A percentile compares a stretch with the other conserved stretches of the same genome.
Conservation (phyloP, 2,888 invertebrate species). For the Melieria omissa region DNA sequence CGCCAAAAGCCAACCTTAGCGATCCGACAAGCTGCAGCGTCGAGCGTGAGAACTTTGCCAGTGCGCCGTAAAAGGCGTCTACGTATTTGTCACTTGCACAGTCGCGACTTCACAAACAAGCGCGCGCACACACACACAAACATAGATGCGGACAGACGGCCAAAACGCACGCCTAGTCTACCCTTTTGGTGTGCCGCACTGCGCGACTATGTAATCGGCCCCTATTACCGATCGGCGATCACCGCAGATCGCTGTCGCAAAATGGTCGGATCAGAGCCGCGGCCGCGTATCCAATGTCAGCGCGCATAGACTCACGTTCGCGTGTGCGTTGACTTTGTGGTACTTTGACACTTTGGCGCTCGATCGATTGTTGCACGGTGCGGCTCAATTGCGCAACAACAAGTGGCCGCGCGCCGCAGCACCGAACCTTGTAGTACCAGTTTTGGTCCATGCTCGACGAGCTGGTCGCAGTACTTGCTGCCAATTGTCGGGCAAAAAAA, state of each 20-base stretch:
- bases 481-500: not conserved
- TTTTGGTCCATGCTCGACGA: slow-evolving; percentile 24
- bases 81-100: slow-evolving; percentile 18
- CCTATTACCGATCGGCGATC: no score
- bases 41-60: slow-evolving; percentile 35
- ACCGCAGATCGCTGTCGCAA: no score
- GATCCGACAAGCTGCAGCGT: not conserved
- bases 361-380: no score
- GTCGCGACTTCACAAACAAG: slow-evolving; percentile 6
- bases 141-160: not conserved
- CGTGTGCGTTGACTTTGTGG: no score
- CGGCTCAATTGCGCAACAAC: slow-evolving; percentile 14
- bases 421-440: slow-evolving; percentile 34
- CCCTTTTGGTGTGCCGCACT: no score
- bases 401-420: slow-evolving; percentile 19
- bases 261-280: no score
- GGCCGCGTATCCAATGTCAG: no score
- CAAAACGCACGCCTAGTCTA: no score
- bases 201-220: no score
- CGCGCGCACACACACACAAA: not conserved
- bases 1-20: slow-evolving; percentile 18
- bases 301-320: no score
- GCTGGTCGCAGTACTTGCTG: slow-evolving; percentile 3
- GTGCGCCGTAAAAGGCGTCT: slow-evolving; percentile 30
- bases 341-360: no score